Base-by-base conservation (phyloP, 2,888 invertebrate genomes). In the Psococerastis gibbosa region DNA sequence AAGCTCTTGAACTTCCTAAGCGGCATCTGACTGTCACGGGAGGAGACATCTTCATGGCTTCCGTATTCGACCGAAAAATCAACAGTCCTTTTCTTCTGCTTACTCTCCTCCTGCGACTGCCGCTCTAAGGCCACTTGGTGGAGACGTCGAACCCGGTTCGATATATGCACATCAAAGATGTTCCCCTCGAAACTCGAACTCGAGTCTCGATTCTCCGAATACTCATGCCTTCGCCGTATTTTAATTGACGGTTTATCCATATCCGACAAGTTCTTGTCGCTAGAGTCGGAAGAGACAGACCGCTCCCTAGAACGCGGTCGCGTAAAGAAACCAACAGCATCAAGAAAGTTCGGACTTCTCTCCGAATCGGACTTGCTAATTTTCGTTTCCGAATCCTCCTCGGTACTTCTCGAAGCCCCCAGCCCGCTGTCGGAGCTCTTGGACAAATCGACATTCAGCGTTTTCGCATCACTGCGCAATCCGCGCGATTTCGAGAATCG, bases 211-310 rank as follows among this genome's bases (percentile, higher is more conserved):
- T 20, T 20, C 18, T 38, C 38, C 20, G 38, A 38, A 20, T 38
- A 38, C 22, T 38, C 38, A n/a, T 38, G 38, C 6, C 38, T 16
- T 15, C 22, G 17, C 20, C 38, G 38, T n/a, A 20, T 15, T 20
- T 38, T 38, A n/a, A 38, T 38, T 6, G 33, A 33, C 15, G 38
- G 38, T 18, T 38, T 38, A 11, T 38, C 38, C 38, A 38, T 38
- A 20, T 38, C 38, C 20, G 38, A 38, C 11, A 38, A 20, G 22
- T 38, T 38, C 11, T 38, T 38, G 20, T 38, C 38, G 20, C 38
- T 38, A 3, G 38, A 38, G 20, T 38, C 38, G 3, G 38, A 38
- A 3, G 38, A 38, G 20, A 38, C 38, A 4, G 38, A 38, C n/a
- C 38, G 17, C 11, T 38, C 38, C 16, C 38, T 3, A 5, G 38